phyloP scores from a whole-genome alignment of 2,797 vertebrate genomes.

The Poecilia picta region DNA sequence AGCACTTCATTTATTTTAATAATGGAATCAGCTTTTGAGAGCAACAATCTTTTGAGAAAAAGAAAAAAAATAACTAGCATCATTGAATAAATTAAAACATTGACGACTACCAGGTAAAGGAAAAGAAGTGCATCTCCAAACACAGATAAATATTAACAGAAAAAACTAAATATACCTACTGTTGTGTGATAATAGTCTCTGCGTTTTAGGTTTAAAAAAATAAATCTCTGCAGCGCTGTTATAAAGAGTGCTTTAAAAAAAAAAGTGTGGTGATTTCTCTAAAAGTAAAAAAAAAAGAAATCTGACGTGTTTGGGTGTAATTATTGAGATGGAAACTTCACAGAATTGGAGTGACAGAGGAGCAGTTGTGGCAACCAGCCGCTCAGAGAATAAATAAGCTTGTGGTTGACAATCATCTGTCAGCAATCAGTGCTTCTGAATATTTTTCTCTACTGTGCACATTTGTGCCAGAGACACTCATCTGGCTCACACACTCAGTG shows the following conservation, averaged over 20 bases:
- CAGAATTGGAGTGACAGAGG: conserved; percentile 38
- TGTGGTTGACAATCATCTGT: conserved; percentile 66
- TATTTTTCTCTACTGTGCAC: conserved; percentile 58
- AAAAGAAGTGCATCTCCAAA: too few relatives aligned
- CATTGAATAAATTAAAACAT: background rate
- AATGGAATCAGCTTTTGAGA: background rate
- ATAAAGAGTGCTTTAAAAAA: conserved; percentile 4
- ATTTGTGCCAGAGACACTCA: conserved; percentile 56
- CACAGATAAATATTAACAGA: background rate
- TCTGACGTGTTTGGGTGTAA: conserved; percentile 25
- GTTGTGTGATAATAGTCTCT: background rate
- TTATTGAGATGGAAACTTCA: conserved; percentile 51
- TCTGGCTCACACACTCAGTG: conserved; percentile 58
- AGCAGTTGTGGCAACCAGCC: conserved; percentile 58
- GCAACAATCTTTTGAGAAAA: background rate
- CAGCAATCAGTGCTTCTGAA: conserved; percentile 62
- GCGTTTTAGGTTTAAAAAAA: background rate
- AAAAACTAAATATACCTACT: background rate
- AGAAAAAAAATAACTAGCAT: background rate
- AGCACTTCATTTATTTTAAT: background rate
- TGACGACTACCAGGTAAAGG: background rate
- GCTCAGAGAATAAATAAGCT: conserved; percentile 41
- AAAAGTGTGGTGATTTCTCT: conserved; percentile 7
- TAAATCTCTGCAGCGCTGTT: background rate
- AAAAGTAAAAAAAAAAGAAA: conserved; percentile 11